Conservation (phyloP, 2,113 vertebrate species). For the Gymnobelideus leadbeateri region DNA sequence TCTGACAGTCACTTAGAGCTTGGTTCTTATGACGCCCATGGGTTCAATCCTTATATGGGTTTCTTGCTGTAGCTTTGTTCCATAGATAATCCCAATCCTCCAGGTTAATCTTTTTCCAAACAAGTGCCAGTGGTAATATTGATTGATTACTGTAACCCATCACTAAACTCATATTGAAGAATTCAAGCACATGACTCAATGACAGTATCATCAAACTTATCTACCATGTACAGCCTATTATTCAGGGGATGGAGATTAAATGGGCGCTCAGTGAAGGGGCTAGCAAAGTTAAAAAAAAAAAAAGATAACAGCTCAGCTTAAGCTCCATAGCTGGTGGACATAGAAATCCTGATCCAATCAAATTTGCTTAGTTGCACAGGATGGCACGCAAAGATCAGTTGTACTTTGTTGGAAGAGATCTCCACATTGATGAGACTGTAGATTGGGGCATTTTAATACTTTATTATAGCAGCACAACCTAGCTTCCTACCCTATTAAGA, state of each 20-base stretch:
- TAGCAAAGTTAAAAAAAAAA: background rate
- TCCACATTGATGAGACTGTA: background rate
- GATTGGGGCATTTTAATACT: background rate
- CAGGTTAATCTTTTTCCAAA: background rate
- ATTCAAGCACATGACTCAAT: background rate
- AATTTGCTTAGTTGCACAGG: background rate
- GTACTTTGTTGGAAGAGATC: background rate
- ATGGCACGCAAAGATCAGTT: background rate
- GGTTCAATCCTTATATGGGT: background rate
- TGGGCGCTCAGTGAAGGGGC: background rate
- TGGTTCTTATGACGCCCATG: background rate
- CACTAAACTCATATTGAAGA: background rate
- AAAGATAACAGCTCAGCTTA: background rate
- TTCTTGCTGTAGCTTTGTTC: background rate
- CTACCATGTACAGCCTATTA: background rate
- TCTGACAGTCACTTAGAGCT: background rate
- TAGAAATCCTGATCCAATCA: background rate
- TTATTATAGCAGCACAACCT: background rate
- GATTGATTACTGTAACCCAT: slow-evolving; percentile 1
- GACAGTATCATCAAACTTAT: background rate
- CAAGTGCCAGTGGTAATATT: background rate
- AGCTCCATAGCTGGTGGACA: background rate
- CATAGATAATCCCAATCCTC: background rate
- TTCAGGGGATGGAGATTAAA: background rate
- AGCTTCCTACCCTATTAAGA: background rate